A percentile compares a stretch with the other conserved stretches of the same genome.
Evolutionary conservation across 2,888 invertebrate genomes (phyloP).

Genomic region (Baronia brevicornis): DNA sequence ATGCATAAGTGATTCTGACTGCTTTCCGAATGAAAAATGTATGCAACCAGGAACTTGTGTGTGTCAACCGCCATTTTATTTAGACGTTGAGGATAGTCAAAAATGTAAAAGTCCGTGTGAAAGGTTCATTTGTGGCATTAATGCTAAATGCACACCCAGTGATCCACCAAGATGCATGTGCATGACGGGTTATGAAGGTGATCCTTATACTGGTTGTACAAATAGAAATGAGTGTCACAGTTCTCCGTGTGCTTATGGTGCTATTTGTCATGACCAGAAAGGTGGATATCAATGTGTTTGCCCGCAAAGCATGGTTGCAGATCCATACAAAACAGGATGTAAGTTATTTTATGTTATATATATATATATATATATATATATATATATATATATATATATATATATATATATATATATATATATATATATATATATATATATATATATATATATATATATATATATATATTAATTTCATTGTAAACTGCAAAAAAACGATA

Average conservation of each 20-base stretch:
- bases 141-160: slow-evolving; percentile 91
- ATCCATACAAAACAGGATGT: slow-evolving; percentile 90
- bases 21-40: slow-evolving; percentile 90
- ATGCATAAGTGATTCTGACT: slow-evolving; percentile 88
- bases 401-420: slow-evolving; percentile 6
- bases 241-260: slow-evolving; percentile 90
- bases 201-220: slow-evolving; percentile 87
- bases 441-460: slow-evolving; percentile 1
- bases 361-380: slow-evolving; percentile 3
- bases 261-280: slow-evolving; percentile 90
- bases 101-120: slow-evolving; percentile 95
- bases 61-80: slow-evolving; percentile 92
- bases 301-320: slow-evolving; percentile 87
- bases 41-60: slow-evolving; percentile 93
- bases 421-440: no score
- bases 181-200: slow-evolving; percentile 89
- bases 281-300: slow-evolving; percentile 92
- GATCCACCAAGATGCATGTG: slow-evolving; percentile 94
- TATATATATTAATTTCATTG: no score
- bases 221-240: slow-evolving; percentile 91
- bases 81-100: slow-evolving; percentile 87
- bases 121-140: slow-evolving; percentile 91
- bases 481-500: no score
- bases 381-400: slow-evolving; percentile 1
- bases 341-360: slow-evolving; percentile 40